Evolutionary conservation across 2,113 vertebrate species (phyloP), one percentile per base, ranked within the genome.

Genomic region (Chaetodon auriga): DNA sequence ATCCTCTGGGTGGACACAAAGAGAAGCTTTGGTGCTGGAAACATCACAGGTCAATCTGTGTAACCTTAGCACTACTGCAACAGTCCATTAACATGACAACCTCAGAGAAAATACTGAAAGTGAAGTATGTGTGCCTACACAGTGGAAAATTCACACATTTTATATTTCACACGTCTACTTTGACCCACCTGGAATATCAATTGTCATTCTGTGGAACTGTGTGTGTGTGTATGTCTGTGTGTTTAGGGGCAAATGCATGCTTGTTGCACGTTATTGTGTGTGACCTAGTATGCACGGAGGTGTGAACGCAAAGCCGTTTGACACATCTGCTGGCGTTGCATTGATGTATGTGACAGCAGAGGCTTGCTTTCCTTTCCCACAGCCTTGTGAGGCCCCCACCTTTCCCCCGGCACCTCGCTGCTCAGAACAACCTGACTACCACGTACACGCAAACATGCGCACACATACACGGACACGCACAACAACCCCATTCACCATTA

Each of bases 261-360:
- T 63, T 77, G 75, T 65, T 84, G 86, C 75, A 89, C 74, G 54
- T 88, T 64, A 80, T 73, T 88, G 73, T 86, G 85, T 74, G 79
- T 43, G 19, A 71, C 80, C 61, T 83, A 53, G 80, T 65, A 61
- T 79, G 82, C 92, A 87, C 53, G 7, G 78, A 93, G 89, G 94
- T 94, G 93, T 94, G 92, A 94, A 93, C 6, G n/a, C 41, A 6
- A 65, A 93, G 84, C 72, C 87, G 90, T 94, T 94, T 94, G 91
- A 93, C 93, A 94, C 92, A 90, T 94, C 91, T 92, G 90, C 86
- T 92, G 90, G 80, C 58, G 83, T 86, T 43, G 90, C 82, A 83
- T 87, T 90, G 86, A 91, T 87, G 91, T 91, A 89, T 77, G 90
- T 89, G 87, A 92, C 87, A 91, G 90, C 80, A 43, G 66, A 82